Evolutionary conservation across 2,113 vertebrate species (phyloP).

Genomic region (Rhombomys opimus): DNA sequence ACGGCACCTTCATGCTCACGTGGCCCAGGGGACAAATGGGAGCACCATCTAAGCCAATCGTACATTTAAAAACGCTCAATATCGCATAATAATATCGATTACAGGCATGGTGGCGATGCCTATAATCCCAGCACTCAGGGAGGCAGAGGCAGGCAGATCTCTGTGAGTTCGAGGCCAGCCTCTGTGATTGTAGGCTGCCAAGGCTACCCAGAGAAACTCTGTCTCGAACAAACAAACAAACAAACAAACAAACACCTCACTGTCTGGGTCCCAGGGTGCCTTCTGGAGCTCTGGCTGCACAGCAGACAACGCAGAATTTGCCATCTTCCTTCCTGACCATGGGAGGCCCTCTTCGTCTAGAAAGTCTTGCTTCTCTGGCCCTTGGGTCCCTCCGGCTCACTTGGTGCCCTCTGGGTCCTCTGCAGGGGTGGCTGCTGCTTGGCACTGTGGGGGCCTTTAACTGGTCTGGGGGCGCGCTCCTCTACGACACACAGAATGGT

Average conservation of each 20-base stretch:
- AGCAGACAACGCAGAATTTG: not conserved
- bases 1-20: not conserved
- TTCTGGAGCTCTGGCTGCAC: not conserved
- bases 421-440: constrained; percentile 85
- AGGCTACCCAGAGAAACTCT: too few relatives aligned
- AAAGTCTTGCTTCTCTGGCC: not conserved
- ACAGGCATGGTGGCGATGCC: too few relatives aligned
- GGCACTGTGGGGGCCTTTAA: constrained; percentile 89
- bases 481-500: constrained; percentile 69
- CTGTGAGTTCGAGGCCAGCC: too few relatives aligned
- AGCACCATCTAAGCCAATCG: not conserved
- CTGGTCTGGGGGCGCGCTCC: constrained; percentile 88
- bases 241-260: not conserved
- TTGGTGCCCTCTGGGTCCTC: not conserved
- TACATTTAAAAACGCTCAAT: not conserved
- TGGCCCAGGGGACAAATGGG: too few relatives aligned
- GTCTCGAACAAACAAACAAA: too few relatives aligned
- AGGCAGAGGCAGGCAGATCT: too few relatives aligned
- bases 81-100: too few relatives aligned
- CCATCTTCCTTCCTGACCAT: not conserved
- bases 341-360: not conserved
- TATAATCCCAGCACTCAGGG: too few relatives aligned
- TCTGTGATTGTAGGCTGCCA: too few relatives aligned
- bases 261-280: not conserved
- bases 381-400: not conserved